These are phyloP conservation scores for Pollenia griseotomentosa DNA, from an alignment of 2,888 invertebrate species.

Conservation along the genomic window DNA sequence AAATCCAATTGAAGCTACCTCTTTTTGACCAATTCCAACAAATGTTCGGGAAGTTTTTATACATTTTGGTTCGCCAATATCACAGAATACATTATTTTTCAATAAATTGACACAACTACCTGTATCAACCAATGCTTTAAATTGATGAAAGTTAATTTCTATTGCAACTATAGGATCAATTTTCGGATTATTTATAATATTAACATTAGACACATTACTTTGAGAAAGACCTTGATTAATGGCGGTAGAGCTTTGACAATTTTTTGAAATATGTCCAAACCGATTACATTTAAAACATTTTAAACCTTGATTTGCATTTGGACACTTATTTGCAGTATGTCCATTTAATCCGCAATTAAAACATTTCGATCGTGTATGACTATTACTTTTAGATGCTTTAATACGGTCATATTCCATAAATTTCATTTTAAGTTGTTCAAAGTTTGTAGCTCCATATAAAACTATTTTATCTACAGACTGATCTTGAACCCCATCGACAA, in stretches of 20 bases:
- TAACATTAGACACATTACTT: background rate
- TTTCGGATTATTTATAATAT: background rate
- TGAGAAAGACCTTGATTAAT: background rate
- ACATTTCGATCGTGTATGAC: background rate
- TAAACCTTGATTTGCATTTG: constrained; percentile 16
- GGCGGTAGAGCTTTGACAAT: background rate
- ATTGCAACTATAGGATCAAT: background rate
- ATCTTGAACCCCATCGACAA: constrained; percentile 4
- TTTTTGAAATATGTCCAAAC: constrained; percentile 26
- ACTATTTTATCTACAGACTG: constrained; percentile 11
- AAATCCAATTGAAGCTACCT: constrained; percentile 11
- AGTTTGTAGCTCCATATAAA: constrained; percentile 6
- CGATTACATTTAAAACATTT: constrained; percentile 31
- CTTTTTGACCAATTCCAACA: constrained; percentile 12
- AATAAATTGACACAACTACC: constrained; percentile 28
- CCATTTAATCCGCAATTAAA: constrained; percentile 11
- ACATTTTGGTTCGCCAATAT: constrained; percentile 17
- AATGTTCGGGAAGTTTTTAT: constrained; percentile 12
- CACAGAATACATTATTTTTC: constrained; percentile 9
- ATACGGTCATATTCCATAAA: constrained; percentile 4
- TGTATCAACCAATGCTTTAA: constrained; percentile 35
- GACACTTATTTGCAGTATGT: constrained; percentile 17
- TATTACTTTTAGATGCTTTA: background rate
- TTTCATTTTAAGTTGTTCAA: constrained; percentile 12
- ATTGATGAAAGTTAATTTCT: constrained; percentile 3